Evolutionary conservation across 2,113 vertebrate species (phyloP).

Genomic region (Thymallus thymallus): DNA sequence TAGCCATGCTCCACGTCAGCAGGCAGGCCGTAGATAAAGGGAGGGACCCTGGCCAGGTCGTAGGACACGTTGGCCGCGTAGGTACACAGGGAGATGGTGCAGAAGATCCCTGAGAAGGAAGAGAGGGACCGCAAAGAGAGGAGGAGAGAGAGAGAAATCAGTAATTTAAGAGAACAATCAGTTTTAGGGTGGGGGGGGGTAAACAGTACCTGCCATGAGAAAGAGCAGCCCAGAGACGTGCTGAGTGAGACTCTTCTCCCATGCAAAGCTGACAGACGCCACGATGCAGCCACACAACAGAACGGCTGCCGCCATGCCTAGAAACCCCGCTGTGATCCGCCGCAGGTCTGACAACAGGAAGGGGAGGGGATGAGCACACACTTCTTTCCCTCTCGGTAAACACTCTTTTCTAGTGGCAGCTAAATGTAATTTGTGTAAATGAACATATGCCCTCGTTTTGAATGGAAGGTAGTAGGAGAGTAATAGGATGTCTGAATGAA

Average conservation of each 20-base stretch:
- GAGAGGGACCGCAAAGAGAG: too few species aligned
- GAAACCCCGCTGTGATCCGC: slow-evolving; percentile 72
- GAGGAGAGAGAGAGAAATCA: background rate
- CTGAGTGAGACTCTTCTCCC: slow-evolving; percentile 76
- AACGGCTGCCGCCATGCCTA: slow-evolving; percentile 74
- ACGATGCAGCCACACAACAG: slow-evolving; percentile 72
- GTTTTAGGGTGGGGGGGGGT: background rate
- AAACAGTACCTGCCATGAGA: slow-evolving; percentile 72
- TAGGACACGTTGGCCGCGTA: slow-evolving; percentile 76
- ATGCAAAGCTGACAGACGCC: slow-evolving; percentile 73
- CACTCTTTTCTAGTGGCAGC: background rate
- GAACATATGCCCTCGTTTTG: background rate
- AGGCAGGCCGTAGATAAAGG: slow-evolving; percentile 74
- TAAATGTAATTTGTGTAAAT: background rate
- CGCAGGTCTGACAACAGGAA: slow-evolving; percentile 58
- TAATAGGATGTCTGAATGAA: too few species aligned
- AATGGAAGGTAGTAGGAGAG: too few species aligned
- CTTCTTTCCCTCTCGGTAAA: background rate
- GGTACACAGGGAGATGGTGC: slow-evolving; percentile 77
- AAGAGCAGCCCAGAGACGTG: slow-evolving; percentile 73
- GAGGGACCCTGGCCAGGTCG: slow-evolving; percentile 73
- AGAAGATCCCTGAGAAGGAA: slow-evolving; percentile 71
- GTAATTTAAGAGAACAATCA: background rate
- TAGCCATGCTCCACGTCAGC: slow-evolving; percentile 75
- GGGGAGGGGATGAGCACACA: background rate